phyloP scores from a whole-genome alignment of 2,888 invertebrate genomes.

The Uloborus plumipes region DNA sequence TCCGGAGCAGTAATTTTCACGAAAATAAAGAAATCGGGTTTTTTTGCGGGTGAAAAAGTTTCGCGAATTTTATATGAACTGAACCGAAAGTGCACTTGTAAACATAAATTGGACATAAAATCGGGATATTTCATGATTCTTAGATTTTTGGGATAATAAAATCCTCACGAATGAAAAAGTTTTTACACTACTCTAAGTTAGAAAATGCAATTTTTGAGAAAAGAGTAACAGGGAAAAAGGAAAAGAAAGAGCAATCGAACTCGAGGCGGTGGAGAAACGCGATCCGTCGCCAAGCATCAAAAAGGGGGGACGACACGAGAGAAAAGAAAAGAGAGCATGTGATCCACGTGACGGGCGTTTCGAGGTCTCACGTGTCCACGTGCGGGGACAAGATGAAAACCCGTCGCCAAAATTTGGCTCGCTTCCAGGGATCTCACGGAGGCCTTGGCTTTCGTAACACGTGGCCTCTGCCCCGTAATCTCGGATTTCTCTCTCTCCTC shows the following conservation, averaged over 20 bases:
- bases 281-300: neutral
- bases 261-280: too few species aligned
- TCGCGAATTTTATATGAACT: too few species aligned
- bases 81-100: too few species aligned
- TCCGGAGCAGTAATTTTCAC: too few species aligned
- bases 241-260: neutral
- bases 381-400: conserved; percentile 40
- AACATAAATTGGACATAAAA: too few species aligned
- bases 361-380: conserved; percentile 61
- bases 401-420: conserved; percentile 53
- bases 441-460: conserved; percentile 32
- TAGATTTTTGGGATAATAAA: too few species aligned
- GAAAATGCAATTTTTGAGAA: too few species aligned
- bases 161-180: too few species aligned
- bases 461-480: conserved; percentile 17
- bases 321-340: neutral
- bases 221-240: neutral
- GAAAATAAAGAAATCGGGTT: too few species aligned
- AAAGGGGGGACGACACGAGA: neutral
- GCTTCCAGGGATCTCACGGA: conserved; percentile 16
- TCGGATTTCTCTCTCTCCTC: conserved; percentile 3
- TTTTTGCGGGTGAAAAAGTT: too few species aligned
- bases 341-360: conserved; percentile 45
- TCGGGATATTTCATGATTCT: too few species aligned
- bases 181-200: too few species aligned